These are phyloP conservation scores for Xyrichtys novacula DNA, from an alignment of 2,797 vertebrate species.

Conservation along the genomic window DNA sequence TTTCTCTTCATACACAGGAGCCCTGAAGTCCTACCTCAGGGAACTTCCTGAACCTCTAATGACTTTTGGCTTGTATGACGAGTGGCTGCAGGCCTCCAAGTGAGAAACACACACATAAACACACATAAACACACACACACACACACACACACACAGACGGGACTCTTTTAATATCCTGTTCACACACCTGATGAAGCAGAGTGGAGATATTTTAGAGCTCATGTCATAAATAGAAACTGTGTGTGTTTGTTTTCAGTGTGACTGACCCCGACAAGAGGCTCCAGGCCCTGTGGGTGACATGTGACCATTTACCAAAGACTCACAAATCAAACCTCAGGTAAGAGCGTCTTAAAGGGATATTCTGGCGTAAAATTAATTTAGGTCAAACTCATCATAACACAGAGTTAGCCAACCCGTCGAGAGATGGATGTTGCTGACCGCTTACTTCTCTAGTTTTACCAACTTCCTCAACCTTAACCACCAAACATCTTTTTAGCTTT, in stretches of 20 bases:
- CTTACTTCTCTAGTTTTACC: too few relatives aligned
- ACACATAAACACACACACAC: conserved; percentile 3
- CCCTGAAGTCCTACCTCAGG: conserved; percentile 96
- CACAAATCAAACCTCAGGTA: conserved; percentile 91
- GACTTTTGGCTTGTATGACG: conserved; percentile 94
- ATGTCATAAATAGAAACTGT: conserved; percentile 31
- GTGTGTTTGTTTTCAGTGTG: conserved; percentile 83
- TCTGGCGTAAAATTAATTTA: too few relatives aligned
- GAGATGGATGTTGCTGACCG: too few relatives aligned
- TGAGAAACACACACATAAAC: conserved; percentile 71
- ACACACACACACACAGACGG: not conserved
- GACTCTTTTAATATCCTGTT: conserved; percentile 29
- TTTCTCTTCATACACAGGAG: conserved; percentile 84
- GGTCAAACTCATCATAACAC: too few relatives aligned
- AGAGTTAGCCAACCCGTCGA: too few relatives aligned
- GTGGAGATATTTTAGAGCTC: conserved; percentile 1
- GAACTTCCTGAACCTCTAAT: conserved; percentile 97
- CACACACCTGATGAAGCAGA: too few relatives aligned
- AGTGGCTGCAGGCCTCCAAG: conserved; percentile 95
- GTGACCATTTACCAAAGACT: conserved; percentile 92
- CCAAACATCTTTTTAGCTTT: too few relatives aligned
- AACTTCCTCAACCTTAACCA: too few relatives aligned
- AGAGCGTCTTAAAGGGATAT: conserved; percentile 17
- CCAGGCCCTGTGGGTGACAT: conserved; percentile 94
- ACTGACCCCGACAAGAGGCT: conserved; percentile 94